Conservation (phyloP, 1,140 invertebrate species). For the Holcopasites calliopsidis region DNA sequence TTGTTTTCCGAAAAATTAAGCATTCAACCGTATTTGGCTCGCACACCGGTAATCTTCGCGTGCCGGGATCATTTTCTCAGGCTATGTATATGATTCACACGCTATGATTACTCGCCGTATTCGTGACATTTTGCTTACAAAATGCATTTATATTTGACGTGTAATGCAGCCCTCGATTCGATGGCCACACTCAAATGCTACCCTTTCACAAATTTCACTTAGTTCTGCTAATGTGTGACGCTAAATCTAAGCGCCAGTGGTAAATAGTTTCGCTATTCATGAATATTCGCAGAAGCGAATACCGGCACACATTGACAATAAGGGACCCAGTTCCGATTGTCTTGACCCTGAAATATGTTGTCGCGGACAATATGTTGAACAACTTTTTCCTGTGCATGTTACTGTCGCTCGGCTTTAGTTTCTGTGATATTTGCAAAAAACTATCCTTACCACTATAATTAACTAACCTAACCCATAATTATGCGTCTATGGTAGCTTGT, state of each 20-base stretch:
- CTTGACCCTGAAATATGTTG: no score
- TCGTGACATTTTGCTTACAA: slow-evolving; percentile 29
- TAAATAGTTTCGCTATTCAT: slow-evolving; percentile 42
- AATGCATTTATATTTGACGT: slow-evolving; percentile 33
- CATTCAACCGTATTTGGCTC: background rate
- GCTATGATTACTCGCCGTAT: slow-evolving; percentile 17
- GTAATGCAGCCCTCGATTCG: background rate
- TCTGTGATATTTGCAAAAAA: no score
- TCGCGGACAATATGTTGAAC: no score
- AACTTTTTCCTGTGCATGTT: no score
- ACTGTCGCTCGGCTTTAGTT: no score
- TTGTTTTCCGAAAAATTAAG: background rate
- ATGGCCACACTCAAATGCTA: slow-evolving; percentile 22
- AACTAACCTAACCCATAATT: no score
- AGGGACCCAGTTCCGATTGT: no score
- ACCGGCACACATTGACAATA: no score
- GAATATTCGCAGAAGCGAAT: slow-evolving; percentile 32
- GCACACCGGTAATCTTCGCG: slow-evolving; percentile 1
- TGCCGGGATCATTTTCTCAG: slow-evolving; percentile 18
- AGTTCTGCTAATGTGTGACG: background rate
- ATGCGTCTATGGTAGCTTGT: no score
- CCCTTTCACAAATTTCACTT: slow-evolving; percentile 41
- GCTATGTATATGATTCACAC: background rate
- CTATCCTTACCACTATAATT: no score
- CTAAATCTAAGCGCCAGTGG: background rate